Base-by-base conservation (phyloP, 2,113 vertebrate species). In the Corythoichthys haematopterus region DNA sequence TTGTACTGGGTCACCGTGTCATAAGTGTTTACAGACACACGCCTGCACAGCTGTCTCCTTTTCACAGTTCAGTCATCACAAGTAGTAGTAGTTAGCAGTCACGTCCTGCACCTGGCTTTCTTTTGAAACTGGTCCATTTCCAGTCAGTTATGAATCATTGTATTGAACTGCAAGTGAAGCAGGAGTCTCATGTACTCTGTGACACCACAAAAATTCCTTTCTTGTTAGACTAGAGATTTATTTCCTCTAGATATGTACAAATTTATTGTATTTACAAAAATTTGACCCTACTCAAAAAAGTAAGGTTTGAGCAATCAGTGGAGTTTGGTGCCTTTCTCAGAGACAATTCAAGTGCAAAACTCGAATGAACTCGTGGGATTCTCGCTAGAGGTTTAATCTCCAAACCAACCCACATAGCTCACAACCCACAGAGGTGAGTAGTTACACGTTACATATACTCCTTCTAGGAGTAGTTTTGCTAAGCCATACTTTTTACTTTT, bases 11-110 rank as follows among this genome's bases (percentile, higher is more conserved):
- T 82, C 70, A 79, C 47, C 10, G 2, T 82, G 78, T 78, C 84
- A 76, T 71, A 78, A 72, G 71, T 82, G 85, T 84, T 85, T 83
- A 71, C 16, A 72, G 73, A 77, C 45, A 70, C 68, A 7, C 12
- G 73, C 57, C 79, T 77, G 79, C 80, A 73, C 79, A 84, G 83
- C 84, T 90, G 81, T 69, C 70, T 79, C 47, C 72, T 82, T 71
- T 82, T 68, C 33, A 57, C 4, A 61, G 37, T 46, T 65, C 80
- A 66, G 53, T 87, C 85, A 84, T 80, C 85, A 28, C 69, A 71
- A 65, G 45, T 75, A 7, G 6, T 36, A 50, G 50, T 40, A 48
- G 33, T 65, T 52, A 76, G 56, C 58, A 62, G 35, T 58, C 47
- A 73, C 68, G 61, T 80, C 67, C 70, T 57, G 14, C 52, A 68